Evolutionary conservation across 2,888 invertebrate genomes (phyloP).

Genomic region (Phyto melanocephala): DNA sequence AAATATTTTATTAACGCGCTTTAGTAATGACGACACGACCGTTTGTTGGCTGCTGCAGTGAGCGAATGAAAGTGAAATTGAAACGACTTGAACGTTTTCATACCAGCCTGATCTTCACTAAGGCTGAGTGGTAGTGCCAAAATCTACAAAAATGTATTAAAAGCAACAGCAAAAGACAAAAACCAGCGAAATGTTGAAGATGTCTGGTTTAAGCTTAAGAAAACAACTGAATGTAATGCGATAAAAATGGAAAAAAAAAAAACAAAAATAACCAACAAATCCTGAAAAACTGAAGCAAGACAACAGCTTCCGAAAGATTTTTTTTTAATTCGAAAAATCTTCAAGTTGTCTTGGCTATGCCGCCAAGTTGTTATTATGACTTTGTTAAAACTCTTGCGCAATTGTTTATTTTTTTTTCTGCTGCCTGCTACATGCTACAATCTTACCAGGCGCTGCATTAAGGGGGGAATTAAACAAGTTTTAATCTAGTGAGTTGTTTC

Average conservation of each 20-base stretch:
- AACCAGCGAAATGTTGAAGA: conserved; percentile 35
- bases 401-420: conserved; percentile 40
- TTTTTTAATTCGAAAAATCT: conserved; percentile 17
- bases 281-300: conserved; percentile 60
- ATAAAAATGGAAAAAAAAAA: background rate
- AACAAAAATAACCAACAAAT: conserved; percentile 30
- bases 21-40: conserved; percentile 54
- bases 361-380: conserved; percentile 54
- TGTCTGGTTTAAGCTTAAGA: conserved; percentile 44
- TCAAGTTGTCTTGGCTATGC: conserved; percentile 26
- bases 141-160: conserved; percentile 5
- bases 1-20: conserved; percentile 36
- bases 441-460: conserved; percentile 3
- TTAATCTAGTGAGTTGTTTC: conserved; percentile 25
- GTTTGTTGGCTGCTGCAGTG: conserved; percentile 71
- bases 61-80: conserved; percentile 77
- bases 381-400: conserved; percentile 65
- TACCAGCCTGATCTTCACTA: conserved; percentile 61
- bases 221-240: background rate
- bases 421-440: conserved; percentile 28
- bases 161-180: conserved; percentile 21
- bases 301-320: conserved; percentile 62
- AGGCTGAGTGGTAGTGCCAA: background rate
- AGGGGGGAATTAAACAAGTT: conserved; percentile 50
- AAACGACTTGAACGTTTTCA: conserved; percentile 74